Conservation (phyloP, 2,113 vertebrate genomes). For the Pycnonotus jocosus region DNA sequence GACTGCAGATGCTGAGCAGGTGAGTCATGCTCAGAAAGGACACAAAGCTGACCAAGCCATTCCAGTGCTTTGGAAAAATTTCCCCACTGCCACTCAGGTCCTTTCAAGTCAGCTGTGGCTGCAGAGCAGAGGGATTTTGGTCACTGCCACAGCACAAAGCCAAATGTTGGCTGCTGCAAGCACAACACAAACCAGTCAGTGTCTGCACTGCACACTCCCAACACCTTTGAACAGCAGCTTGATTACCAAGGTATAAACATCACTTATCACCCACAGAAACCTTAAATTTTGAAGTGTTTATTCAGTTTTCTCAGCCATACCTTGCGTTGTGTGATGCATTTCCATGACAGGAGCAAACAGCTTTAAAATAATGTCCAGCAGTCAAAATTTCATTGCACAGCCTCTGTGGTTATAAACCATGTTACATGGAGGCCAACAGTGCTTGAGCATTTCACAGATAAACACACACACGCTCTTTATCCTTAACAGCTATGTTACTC, state of each 20-base stretch:
- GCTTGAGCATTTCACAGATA: slow-evolving; percentile 27
- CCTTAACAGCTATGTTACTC: slow-evolving; percentile 12
- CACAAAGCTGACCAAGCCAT: not conserved
- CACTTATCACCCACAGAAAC: not conserved
- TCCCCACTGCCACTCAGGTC: not conserved
- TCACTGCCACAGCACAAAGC: not conserved
- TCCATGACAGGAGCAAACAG: slow-evolving; percentile 38
- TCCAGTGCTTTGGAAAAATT: not conserved
- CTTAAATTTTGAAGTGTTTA: not conserved
- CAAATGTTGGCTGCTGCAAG: not conserved
- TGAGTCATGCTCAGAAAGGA: not conserved
- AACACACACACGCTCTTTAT: not conserved
- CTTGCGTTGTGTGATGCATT: slow-evolving; percentile 5
- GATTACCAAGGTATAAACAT: not conserved
- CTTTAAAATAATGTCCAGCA: slow-evolving; percentile 59
- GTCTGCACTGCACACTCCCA: not conserved
- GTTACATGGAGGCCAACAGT: slow-evolving; percentile 24
- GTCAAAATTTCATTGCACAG: slow-evolving; percentile 44
- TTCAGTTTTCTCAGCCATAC: slow-evolving; percentile 10
- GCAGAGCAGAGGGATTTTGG: not conserved
- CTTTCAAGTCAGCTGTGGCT: not conserved
- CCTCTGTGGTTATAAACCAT: slow-evolving; percentile 34
- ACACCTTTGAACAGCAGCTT: not conserved
- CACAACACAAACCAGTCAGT: not conserved
- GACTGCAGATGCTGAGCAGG: not conserved